Conservation (phyloP, 2,113 vertebrate genomes). For the Antechinus flavipes region DNA sequence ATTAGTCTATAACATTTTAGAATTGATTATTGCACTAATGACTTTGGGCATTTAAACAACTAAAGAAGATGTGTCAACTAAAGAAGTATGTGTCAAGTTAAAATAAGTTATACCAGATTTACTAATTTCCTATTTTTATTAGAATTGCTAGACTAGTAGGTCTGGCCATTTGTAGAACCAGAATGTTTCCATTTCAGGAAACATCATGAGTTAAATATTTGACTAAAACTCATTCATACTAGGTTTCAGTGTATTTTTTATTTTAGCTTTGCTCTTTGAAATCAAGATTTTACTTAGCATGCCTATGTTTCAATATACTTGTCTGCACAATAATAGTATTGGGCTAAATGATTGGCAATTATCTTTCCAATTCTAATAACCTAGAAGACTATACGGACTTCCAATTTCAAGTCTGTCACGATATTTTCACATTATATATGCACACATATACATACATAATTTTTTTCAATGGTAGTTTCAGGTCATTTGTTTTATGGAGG, state of each 20-base stretch:
- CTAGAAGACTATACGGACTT: too few species aligned
- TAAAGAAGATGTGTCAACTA: neutral
- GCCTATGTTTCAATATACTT: accelerated
- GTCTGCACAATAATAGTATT: neutral
- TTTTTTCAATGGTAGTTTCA: neutral
- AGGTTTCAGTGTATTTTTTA: neutral
- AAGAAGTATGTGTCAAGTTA: neutral
- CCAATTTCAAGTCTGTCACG: neutral
- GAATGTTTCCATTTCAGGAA: neutral
- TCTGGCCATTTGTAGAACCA: neutral
- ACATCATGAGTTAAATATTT: neutral
- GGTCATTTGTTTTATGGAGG: neutral
- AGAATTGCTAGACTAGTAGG: neutral
- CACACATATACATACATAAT: too few species aligned
- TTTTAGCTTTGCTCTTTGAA: neutral
- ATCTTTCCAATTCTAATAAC: neutral
- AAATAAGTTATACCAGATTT: neutral
- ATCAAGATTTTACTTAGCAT: neutral
- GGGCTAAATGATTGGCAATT: neutral
- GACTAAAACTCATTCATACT: neutral
- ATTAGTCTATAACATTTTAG: neutral
- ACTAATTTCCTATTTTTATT: neutral
- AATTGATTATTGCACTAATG: neutral
- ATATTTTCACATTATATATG: neutral
- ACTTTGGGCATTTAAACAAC: neutral